Conservation (phyloP, 1,140 invertebrate species). For the Homalodisca vitripennis region DNA sequence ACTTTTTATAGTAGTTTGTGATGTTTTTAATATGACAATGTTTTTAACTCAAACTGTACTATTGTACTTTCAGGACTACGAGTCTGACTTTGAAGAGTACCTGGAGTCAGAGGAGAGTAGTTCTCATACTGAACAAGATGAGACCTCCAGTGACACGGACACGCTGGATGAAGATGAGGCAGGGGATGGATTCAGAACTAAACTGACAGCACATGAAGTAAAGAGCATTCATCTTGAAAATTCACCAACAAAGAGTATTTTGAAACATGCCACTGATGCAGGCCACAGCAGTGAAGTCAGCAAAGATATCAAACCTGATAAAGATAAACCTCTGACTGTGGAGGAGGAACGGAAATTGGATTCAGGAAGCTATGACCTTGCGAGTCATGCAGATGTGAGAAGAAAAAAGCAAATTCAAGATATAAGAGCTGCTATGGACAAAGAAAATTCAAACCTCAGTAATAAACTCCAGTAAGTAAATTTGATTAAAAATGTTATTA, state of each 20-base stretch:
- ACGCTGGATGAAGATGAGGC: conserved; percentile 16
- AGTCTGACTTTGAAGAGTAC: conserved; percentile 58
- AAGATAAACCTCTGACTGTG: conserved; percentile 40
- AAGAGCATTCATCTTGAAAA: neutral
- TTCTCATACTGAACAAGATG: conserved; percentile 41
- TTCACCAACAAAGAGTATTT: neutral
- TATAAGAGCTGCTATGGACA: conserved; percentile 30
- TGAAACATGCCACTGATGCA: neutral
- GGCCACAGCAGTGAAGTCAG: neutral
- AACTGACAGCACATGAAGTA: neutral
- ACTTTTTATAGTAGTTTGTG: neutral
- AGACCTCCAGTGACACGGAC: conserved; percentile 32
- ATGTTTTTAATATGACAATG: neutral
- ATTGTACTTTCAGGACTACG: conserved; percentile 49
- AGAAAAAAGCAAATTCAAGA: conserved; percentile 39
- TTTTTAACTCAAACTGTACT: too few relatives aligned
- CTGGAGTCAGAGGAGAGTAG: conserved; percentile 47
- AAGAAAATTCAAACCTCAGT: conserved; percentile 32
- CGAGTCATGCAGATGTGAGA: conserved; percentile 43
- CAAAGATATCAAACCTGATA: neutral
- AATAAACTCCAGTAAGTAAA: conserved; percentile 8
- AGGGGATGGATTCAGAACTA: conserved; percentile 1
- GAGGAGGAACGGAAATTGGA: conserved; percentile 65
- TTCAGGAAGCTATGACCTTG: conserved; percentile 64
- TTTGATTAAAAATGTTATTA: neutral